A percentile compares a stretch with the other conserved stretches of the same genome.
phyloP scores from a whole-genome alignment of 2,888 invertebrate genomes.

The Chymomyza caudatula region DNA sequence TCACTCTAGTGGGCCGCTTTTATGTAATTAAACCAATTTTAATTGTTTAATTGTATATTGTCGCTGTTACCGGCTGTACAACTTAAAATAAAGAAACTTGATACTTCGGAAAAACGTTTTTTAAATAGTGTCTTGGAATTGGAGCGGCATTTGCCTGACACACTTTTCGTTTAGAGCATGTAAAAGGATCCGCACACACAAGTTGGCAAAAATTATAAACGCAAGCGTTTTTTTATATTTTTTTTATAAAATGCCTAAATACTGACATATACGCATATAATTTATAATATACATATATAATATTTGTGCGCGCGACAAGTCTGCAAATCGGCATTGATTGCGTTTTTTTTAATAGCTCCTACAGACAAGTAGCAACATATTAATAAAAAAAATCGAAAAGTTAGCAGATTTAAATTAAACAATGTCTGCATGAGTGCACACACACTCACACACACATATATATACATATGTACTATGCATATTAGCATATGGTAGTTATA shows the following conservation, averaged over 20 bases:
- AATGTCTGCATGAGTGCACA: background rate
- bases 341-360: background rate
- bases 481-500: too few relatives aligned
- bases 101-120: background rate
- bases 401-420: background rate
- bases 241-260: background rate
- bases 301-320: background rate
- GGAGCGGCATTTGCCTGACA: background rate
- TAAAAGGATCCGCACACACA: background rate
- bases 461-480: background rate
- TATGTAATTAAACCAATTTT: too few relatives aligned
- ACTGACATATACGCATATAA: background rate
- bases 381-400: background rate
- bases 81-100: background rate
- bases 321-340: background rate
- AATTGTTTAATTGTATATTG: background rate
- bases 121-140: background rate
- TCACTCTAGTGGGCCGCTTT: background rate
- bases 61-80: background rate
- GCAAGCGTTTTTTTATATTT: background rate
- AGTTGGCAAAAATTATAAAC: background rate
- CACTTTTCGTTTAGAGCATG: background rate
- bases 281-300: too few relatives aligned
- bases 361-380: background rate
- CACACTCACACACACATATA: background rate